Base-by-base conservation (phyloP, 2,888 invertebrate species). In the Lochmaea crataegi region DNA sequence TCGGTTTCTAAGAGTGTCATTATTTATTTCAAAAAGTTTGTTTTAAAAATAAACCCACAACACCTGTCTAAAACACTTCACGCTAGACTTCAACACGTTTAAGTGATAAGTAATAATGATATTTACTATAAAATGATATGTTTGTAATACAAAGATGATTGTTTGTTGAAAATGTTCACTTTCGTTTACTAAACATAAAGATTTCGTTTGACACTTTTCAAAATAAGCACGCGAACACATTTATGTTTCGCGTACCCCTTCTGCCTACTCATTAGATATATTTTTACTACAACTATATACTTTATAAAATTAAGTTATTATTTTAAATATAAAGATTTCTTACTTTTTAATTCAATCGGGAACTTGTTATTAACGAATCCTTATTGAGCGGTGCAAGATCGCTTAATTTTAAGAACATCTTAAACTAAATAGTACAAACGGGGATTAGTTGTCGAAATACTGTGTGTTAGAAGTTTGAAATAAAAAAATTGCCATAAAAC, bases 161-260 rank as follows among this genome's bases (percentile, higher is more conserved):
- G 84, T 85, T 84, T 85, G 84, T 84, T 84, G 83, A 84, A 76
- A 83, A 84, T 82, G 80, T 83, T 82, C 79, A 78, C 78, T 76
- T 76, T 72, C 75, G 82, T 82, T 83, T 83, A 81, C 79, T 85
- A 86, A 86, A 86, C 86, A 86, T 85, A 83, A 86, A 85, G 86
- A 85, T 86, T 83, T 83, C 81, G 81, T 84, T 86, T 86, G 86
- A 86, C 86, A 86, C 82, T 85, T 86, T 85, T 86, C 86, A 86
- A 86, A 86, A 86, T 86, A 86, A 79, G 81, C 83, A 84, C 83
- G 70, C 67, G 67, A 58, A 58, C 84, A 83, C 57, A 18, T 53
- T 42, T 45, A 63, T 16, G 16, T 42, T 63, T 63, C 16, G 61
- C 61, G 42, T 38, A 63, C 16, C 42, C 61, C 61, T 63, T 14